Evolutionary conservation across 2,797 vertebrate species (phyloP), one percentile per base, ranked within the genome.

Genomic region (Helarctos malayanus): DNA sequence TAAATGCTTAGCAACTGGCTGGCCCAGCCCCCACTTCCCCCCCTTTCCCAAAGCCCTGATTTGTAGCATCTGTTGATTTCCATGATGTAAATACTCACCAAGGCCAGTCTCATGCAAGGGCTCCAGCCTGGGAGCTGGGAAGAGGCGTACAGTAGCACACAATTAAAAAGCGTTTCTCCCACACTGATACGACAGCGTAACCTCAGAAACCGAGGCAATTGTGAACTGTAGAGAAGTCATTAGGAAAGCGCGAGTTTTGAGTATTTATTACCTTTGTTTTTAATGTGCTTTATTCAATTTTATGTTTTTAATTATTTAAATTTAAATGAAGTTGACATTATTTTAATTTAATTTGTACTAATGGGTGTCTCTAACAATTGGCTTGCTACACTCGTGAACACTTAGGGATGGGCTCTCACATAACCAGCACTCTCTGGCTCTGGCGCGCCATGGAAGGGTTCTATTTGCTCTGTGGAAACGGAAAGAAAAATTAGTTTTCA

Each of bases 401-500:
- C 47, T 47, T 65, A 47, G 59, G 75, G 87, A 52, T 65, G 68
- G 52, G 45, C 56, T 95, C 56, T 93, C 84, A 49, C 11, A 75
- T 16, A 71, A 84, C 89, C 35, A 11, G 95, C 83, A 16, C 52
- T 79, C 10, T 80, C 83, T 47, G 92, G 86, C 79, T 95, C 75
- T 57, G 49, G 68, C 52, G 63, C 52, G 52, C n/a, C 18, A 79
- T 15, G 57, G 65, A 92, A 94, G 35, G 75, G 63, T 94, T 89
- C 86, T 84, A 23, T 95, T 96, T 76, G 94, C 73, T 69, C 54
- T 52, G 25, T 90, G 90, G 71, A 80, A 52, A 52, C 35, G 83
- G 84, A 76, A 92, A 95, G 75, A 79, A 89, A 95, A 95, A 90
- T 96, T 41, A 56, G 78, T 92, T 96, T 97, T 97, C 85, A 82